phyloP scores from a whole-genome alignment of 2,888 invertebrate species.

The Tipula helvola region DNA sequence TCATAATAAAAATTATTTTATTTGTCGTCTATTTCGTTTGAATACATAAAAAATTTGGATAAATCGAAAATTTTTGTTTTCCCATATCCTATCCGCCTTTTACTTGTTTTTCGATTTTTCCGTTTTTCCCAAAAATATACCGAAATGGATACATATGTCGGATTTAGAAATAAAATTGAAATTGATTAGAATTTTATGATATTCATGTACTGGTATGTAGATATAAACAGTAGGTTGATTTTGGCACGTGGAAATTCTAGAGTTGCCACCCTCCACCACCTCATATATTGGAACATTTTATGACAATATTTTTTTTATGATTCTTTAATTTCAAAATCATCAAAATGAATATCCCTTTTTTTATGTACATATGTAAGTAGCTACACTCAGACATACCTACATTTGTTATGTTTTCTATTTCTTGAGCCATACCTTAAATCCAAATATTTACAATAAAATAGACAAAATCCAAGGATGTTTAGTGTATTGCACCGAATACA shows the following conservation, averaged over 20 bases:
- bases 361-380: neutral
- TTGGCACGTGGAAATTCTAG: neutral
- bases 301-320: neutral
- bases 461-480: neutral
- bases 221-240: neutral
- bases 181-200: neutral
- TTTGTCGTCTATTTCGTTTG: neutral
- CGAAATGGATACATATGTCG: neutral
- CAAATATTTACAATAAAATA: neutral
- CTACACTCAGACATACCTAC: neutral
- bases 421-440: neutral
- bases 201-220: neutral
- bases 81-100: neutral
- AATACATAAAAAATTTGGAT: slow-evolving; percentile 4
- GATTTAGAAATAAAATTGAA: neutral
- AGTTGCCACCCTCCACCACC: neutral
- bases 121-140: neutral
- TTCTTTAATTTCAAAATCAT: neutral
- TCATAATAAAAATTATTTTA: neutral
- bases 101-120: neutral
- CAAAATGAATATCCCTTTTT: neutral
- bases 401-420: neutral
- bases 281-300: neutral
- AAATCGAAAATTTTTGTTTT: neutral
- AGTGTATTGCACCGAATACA: neutral